Percentiles rank a stretch among this genome's conserved stretches.
Conservation (phyloP, 1,140 invertebrate species). For the Hylaeus anthracinus region DNA sequence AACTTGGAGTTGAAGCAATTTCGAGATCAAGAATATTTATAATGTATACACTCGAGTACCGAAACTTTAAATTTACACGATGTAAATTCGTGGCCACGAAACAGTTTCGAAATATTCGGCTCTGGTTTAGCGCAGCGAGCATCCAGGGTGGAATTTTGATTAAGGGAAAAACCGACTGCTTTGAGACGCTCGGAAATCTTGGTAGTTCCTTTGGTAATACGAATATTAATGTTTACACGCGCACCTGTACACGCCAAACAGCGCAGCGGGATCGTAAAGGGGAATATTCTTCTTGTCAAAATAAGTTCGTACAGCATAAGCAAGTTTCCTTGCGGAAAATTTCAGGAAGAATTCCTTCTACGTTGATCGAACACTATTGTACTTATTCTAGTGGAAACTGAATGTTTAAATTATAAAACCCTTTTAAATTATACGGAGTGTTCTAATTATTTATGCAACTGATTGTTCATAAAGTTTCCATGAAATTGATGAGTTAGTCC, state of each 20-base stretch:
- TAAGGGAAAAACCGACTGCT: not conserved
- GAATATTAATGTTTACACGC: conserved; percentile 33
- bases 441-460: too few relatives aligned
- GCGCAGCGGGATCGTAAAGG: not conserved
- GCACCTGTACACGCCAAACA: not conserved
- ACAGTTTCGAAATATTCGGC: not conserved
- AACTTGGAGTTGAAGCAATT: too few relatives aligned
- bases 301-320: not conserved
- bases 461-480: too few relatives aligned
- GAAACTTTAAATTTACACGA: not conserved
- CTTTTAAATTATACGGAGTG: too few relatives aligned
- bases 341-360: not conserved
- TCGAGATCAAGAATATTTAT: too few relatives aligned
- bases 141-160: not conserved
- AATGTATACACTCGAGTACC: too few relatives aligned
- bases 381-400: not conserved
- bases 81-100: not conserved
- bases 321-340: not conserved
- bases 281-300: not conserved
- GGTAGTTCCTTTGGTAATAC: not conserved
- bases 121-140: not conserved
- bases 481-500: too few relatives aligned
- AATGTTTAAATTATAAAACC: too few relatives aligned
- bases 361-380: not conserved
- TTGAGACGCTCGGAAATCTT: not conserved